Base-by-base conservation (phyloP, 92 coral and sea anemone species). In the Hydrozoanthus gracilis region DNA sequence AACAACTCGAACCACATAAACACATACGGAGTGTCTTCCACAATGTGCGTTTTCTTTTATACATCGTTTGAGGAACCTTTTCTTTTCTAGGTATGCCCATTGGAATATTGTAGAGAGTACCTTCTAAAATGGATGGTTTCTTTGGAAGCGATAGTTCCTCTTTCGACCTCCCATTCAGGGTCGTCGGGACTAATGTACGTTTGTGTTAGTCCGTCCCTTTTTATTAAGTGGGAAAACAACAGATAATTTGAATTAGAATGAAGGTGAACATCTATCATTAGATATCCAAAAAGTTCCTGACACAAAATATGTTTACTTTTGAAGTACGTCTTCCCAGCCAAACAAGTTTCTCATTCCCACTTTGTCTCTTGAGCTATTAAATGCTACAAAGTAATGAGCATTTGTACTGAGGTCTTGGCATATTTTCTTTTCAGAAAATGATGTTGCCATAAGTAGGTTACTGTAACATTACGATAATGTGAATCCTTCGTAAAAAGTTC, bases 391-490 rank as follows among this genome's bases (percentile, higher is more conserved):
- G 68, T 61, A 61, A 61, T 61, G 68, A 20, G 68, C 68, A 7
- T 61, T 61, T 14, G 17, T 16, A 61, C 17, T 61, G 15, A 61
- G 17, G 68, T 61, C 68, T 61, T 61, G 17, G 68, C 68, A 61
- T 61, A 61, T 16, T 20, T 16, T 14, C 68, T 20, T 4, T 61
- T 61, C 7, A 20, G 68, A 61, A 61, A 61, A 14, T 61, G 68
- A 20, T 61, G 17, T 61, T 61, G 68, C 15, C 68, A 61, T n/a
- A 61, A 20, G 16, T 75, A 75, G 54, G 48, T 75, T 8, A 75
- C 80, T 4, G 60, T 47, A 58, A 73, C 18, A 49, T 73, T 72
- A 17, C 44, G 78, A 73, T 73, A 50, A 73, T 73, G 78, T 14
- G 78, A 73, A 14, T 27, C 50, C 44, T 73, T 73, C 46, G 78